These are phyloP conservation scores for Cepaea nemoralis DNA, from an alignment of 1,140 invertebrate genomes.

Conservation along the genomic window DNA sequence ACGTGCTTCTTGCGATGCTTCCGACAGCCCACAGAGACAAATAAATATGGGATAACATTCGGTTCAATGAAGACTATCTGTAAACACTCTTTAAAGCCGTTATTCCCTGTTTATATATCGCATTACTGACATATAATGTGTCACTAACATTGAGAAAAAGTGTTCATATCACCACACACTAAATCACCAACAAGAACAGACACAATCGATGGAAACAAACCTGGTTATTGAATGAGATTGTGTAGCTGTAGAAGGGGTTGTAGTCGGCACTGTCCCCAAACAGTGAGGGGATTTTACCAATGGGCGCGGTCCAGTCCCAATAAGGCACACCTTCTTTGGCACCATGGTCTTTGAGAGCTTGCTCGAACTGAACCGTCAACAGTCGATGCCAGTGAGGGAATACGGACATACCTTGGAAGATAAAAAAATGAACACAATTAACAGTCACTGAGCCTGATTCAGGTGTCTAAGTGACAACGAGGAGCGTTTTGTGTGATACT, in stretches of 20 bases:
- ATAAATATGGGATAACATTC: no score
- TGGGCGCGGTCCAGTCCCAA: slow-evolving; percentile 38
- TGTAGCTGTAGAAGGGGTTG: slow-evolving; percentile 10
- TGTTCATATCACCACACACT: no score
- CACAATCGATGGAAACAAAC: background rate
- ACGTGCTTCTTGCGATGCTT: no score
- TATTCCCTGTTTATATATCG: no score
- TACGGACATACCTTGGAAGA: background rate
- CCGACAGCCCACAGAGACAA: no score
- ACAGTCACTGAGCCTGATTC: no score
- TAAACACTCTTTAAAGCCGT: background rate
- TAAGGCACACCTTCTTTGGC: slow-evolving; percentile 40
- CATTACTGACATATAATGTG: no score
- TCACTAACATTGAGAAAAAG: no score
- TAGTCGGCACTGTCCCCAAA: slow-evolving; percentile 33
- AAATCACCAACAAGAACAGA: no score
- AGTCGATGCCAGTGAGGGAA: background rate
- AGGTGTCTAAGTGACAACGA: no score
- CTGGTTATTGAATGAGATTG: background rate
- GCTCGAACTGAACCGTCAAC: background rate
- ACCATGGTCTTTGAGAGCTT: slow-evolving; percentile 12
- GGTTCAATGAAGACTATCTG: background rate
- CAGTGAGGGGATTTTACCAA: slow-evolving; percentile 30
- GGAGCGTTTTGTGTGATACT: no score
- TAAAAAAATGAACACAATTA: no score